Base-by-base conservation (phyloP, 2,888 invertebrate species). In the Boloria selene region DNA sequence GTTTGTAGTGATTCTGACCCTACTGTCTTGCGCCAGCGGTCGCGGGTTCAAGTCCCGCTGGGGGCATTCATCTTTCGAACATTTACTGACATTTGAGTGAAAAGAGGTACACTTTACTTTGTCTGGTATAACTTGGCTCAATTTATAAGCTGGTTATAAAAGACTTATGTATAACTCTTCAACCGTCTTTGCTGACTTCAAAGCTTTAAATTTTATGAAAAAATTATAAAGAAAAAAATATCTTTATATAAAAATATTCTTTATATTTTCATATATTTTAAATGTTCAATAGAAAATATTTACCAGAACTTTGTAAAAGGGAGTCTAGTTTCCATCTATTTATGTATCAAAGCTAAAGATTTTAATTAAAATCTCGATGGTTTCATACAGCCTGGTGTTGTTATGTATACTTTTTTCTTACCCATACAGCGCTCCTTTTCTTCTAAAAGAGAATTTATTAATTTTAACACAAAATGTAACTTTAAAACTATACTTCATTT, bases 331-430 rank as follows among this genome's bases (percentile, higher is more conserved):
- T 62, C 18, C 54, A 49, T 62, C 45, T 64, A 55, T 64, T 56
- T 58, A 51, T 58, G 45, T 50, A 64, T 58, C 45, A 42, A 22
- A 53, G 51, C 17, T 54, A 18, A 54, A 47, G n/a, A 7, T 60
- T 60, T 65, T 65, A 65, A 65, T 60, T 65, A 60, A 65, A 65
- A 54, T 47, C 64, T 63, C 64, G 44, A 64, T 45, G 51, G 42
- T 58, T 51, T 14, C 16, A 56, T 38, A 45, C 58, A 49, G 54
- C 58, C 26, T 45, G 58, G 17, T 64, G 56, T 51, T 56, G 54
- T 64, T 64, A 51, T 31, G 22, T 50, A 22, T 10, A 38, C n/a
- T 53, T 31, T 49, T 63, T 54, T 54, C 26, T 54, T 49, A 14
- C n/a, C 38, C 13, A 22, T 47, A 31, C 31, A 10, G 31, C 10